Percentiles rank a stretch among this genome's conserved stretches.
These are phyloP conservation scores for Pimpla rufipes DNA, from an alignment of 2,888 invertebrate species.

Conservation along the genomic window DNA sequence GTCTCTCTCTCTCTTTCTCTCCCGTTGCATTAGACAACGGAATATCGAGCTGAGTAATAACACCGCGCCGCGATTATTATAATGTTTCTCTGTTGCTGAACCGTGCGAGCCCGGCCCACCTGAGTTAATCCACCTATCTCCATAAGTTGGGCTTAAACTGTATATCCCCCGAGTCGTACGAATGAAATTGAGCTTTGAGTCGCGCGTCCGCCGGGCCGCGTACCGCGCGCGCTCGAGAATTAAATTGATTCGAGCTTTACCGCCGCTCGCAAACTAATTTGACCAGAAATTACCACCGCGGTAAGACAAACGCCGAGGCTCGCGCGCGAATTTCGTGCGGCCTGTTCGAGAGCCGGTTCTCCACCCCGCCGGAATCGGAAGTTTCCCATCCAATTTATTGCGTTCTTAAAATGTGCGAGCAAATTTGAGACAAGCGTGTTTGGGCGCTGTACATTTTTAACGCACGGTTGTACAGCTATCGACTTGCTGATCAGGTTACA, in stretches of 20 bases:
- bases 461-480: no score
- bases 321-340: no score
- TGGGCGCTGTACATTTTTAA: no score
- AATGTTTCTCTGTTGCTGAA: constrained; percentile 9
- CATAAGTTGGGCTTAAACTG: not conserved
- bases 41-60: constrained; percentile 27
- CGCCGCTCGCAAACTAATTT: constrained; percentile 45
- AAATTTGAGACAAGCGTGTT: no score
- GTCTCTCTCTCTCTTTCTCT: constrained; percentile 2
- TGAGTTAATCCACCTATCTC: constrained; percentile 7
- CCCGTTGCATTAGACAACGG: constrained; percentile 9
- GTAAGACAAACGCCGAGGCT: no score
- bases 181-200: constrained; percentile 19
- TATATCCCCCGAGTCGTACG: no score
- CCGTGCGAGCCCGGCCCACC: not conserved
- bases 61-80: constrained; percentile 4
- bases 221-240: no score
- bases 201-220: constrained; percentile 21
- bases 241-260: constrained; percentile 15
- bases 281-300: constrained; percentile 25
- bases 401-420: no score
- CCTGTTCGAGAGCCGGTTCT: no score
- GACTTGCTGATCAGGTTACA: no score
- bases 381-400: no score
- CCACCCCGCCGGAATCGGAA: no score